Conservation (phyloP, 2,113 vertebrate species). For the Excalfactoria chinensis region DNA sequence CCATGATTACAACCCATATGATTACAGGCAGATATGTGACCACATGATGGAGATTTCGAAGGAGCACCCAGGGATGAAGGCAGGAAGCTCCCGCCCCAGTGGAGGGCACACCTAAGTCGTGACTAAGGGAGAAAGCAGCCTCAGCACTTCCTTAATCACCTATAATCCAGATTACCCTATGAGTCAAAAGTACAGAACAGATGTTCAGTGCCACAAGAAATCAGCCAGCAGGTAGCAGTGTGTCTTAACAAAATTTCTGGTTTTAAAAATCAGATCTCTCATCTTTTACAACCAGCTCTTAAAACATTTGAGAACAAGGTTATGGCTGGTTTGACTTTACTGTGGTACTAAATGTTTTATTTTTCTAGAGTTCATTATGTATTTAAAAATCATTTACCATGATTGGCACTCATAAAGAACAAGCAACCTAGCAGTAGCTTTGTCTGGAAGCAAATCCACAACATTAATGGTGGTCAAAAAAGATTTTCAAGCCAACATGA, state of each 20-base stretch:
- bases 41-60: not conserved
- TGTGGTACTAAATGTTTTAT: not conserved
- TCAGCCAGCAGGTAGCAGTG: slow-evolving; percentile 35
- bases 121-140: slow-evolving; percentile 24
- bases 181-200: not conserved
- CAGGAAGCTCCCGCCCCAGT: accelerated
- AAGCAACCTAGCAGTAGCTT: not conserved
- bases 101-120: not conserved
- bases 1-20: not conserved
- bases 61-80: not conserved
- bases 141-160: not conserved
- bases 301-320: not conserved
- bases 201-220: not conserved
- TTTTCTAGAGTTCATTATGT: not conserved
- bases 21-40: not conserved
- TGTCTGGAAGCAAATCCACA: not conserved
- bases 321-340: slow-evolving; percentile 22
- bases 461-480: not conserved
- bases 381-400: not conserved
- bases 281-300: not conserved
- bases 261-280: not conserved
- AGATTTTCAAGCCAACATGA: not conserved
- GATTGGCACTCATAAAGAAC: not conserved
- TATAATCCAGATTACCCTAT: not conserved
- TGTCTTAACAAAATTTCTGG: not conserved